These are phyloP conservation scores for Otocyon megalotis DNA, from an alignment of 2,113 vertebrate genomes.

Conservation along the genomic window DNA sequence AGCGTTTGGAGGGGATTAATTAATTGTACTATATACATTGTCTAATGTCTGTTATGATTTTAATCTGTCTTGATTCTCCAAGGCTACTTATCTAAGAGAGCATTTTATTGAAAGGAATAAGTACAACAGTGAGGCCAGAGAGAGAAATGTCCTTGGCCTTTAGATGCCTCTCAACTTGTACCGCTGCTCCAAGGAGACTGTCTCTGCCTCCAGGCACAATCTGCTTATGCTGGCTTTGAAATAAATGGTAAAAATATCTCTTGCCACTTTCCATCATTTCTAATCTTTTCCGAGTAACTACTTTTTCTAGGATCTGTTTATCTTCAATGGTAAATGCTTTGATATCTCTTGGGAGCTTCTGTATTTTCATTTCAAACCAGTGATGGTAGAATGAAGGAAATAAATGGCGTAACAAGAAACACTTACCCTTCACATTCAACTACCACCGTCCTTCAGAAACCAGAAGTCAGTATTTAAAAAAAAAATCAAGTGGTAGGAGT, in stretches of 20 bases:
- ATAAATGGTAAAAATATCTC: constrained; percentile 42
- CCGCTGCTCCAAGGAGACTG: not conserved
- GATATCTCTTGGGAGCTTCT: not conserved
- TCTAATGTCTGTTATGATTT: not conserved
- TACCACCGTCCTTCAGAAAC: constrained; percentile 21
- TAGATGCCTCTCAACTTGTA: not conserved
- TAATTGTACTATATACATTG: not conserved
- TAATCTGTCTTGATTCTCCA: not conserved
- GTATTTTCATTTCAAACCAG: constrained; percentile 51
- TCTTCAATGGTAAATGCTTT: constrained; percentile 45
- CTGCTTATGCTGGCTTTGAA: not conserved
- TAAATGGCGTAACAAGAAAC: constrained; percentile 45
- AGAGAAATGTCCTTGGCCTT: not conserved
- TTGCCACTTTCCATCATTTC: constrained; percentile 35
- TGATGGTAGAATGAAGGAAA: constrained; percentile 58
- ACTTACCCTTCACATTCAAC: not conserved
- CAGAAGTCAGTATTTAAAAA: not conserved
- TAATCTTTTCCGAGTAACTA: constrained; percentile 48
- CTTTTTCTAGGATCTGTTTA: constrained; percentile 18
- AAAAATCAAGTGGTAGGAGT: not conserved
- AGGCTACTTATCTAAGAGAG: not conserved
- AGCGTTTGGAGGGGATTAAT: not conserved
- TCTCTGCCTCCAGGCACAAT: not conserved
- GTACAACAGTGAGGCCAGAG: not conserved
- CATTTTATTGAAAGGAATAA: not conserved